These are phyloP conservation scores for Samia ricini DNA, from an alignment of 1,140 invertebrate species.

Conservation along the genomic window DNA sequence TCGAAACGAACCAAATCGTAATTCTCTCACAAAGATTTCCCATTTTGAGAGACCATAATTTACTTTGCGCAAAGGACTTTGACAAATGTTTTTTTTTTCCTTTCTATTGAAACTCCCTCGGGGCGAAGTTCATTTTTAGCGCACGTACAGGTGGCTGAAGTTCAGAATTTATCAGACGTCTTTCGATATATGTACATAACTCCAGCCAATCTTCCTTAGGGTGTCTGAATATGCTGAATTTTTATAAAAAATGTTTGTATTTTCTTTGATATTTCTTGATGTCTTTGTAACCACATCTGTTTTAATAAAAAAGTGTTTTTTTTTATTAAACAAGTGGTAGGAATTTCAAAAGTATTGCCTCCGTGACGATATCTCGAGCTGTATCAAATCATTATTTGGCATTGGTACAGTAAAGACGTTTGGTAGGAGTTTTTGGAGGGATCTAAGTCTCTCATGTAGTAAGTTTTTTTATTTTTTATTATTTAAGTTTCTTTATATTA, in stretches of 20 bases:
- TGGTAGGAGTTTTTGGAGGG: too few species aligned
- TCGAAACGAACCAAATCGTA: not conserved
- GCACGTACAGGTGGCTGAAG: not conserved
- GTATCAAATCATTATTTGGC: too few species aligned
- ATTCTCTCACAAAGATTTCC: constrained; percentile 2
- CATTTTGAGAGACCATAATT: constrained; percentile 6
- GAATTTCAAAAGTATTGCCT: too few species aligned
- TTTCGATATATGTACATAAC: not conserved
- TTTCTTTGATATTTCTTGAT: not conserved
- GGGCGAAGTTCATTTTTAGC: not conserved
- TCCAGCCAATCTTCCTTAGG: not conserved
- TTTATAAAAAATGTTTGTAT: not conserved
- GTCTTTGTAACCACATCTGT: not conserved
- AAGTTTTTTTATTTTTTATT: too few species aligned
- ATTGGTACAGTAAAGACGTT: too few species aligned
- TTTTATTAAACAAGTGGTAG: too few species aligned
- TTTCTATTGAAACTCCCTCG: not conserved
- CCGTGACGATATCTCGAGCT: too few species aligned
- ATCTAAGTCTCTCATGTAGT: too few species aligned
- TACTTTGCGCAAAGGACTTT: constrained; percentile 5
- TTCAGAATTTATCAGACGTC: not conserved
- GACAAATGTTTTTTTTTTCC: constrained; percentile 5
- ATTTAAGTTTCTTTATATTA: too few species aligned
- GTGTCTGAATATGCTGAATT: not conserved
- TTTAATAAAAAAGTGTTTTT: not conserved